Evolutionary conservation across 2,797 vertebrate species (phyloP), one percentile per base, ranked within the genome.

Genomic region (Aythya fuligula): DNA sequence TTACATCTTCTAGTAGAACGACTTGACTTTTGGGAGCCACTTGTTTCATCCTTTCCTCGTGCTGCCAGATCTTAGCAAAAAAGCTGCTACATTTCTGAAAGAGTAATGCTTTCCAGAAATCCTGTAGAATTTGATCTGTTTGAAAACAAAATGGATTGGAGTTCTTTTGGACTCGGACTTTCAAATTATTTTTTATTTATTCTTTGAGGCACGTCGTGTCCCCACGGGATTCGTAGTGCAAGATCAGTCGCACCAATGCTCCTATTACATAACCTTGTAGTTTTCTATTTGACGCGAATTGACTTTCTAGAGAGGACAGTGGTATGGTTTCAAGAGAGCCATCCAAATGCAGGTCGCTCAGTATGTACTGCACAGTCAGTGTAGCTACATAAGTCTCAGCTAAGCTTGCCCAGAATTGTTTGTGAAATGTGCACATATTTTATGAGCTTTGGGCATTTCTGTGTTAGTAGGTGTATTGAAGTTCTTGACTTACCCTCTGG

Each of bases 131-230:
- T 88, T 47, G 24, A 34, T 73, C 65, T 67, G 18, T 53, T 85
- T 67, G 57, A 54, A 62, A 83, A 66, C 49, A 70, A 25, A 72
- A 34, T 25, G n/a, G 20, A 2, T 78, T 32, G 21, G 41, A 36
- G 47, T 67, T 80, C 51, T 80, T 22, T 9, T 56, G 53, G n/a
- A 51, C 11, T 74, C 43, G 60, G 21, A 18, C 38, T 60, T 62
- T 8, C 0, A 51, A 36, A 6, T 22, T 6, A 24, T n/a, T 6
- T 71, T 64, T 70, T 13, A 5, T 7, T 19, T 7, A 4, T 15
- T 58, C 77, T 5, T 57, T 64, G 38, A 67, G 43, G 38, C 10
- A 11, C 7, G 5, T 71, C 28, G 25, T 67, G 27, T 51, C 8
- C 12, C 5, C 28, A 14, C 12, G 36, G 49, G 30, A 38, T 84